Base-by-base conservation (phyloP, 1,140 invertebrate genomes). In the Antheraea pernyi region DNA sequence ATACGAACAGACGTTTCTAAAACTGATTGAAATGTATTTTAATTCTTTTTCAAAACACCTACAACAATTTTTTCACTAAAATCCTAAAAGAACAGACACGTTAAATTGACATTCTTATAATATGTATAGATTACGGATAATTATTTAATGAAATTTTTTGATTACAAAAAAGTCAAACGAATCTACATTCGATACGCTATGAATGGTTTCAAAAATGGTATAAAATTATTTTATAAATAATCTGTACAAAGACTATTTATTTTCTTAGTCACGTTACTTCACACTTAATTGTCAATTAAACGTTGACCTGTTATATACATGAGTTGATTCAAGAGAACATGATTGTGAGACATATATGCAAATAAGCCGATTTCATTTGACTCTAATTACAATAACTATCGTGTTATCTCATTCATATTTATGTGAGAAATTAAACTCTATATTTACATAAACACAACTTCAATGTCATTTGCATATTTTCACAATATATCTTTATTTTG, bases 331-430 rank as follows among this genome's bases (percentile, higher is more conserved):
- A 6, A 53, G 16, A 5, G 11, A 53, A 53, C 46, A 48, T 48
- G 46, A 53, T 53, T 53, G 46, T 53, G 46, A 53, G 46, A 53
- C 46, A 16, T 13, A 71, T 9, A 67, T 67, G 59, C 65, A 67
- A 71, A 71, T 67, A 48, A 59, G 46, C 19, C 18, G 63, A 65
- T 64, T 67, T 71, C 67, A 67, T 71, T 63, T 70, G 69, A 70
- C 69, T 62, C 65, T 71, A 71, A 71, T 71, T 18, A 71, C 65
- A 59, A 8, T 58, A 58, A 37, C 46, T 48, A 63, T 53, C 13
- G 46, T 65, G 22, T 19, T 42, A 39, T 42, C 19, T 67, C 65
- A 71, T 71, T 62, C 46, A 71, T 71, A 71, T 71, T 71, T 18
- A 71, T 71, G 65, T 71, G 70, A 59, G 70, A 71, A 70, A 67